Evolutionary conservation across 2,888 invertebrate species (phyloP), one percentile per base, ranked within the genome.

Genomic region (Drosophila neotestacea): DNA sequence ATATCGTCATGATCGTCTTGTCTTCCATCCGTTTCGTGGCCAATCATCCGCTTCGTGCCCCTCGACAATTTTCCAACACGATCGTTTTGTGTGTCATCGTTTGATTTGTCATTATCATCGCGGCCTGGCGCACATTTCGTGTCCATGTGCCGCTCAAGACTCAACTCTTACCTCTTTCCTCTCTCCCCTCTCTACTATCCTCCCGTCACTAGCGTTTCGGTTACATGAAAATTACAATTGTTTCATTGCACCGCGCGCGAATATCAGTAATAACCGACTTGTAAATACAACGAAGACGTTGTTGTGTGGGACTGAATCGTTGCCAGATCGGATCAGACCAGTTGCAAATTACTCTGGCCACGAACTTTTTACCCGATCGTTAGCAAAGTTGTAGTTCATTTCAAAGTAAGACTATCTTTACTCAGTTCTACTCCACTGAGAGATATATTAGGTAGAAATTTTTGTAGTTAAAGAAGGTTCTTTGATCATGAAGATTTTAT

Each of bases 51-150:
- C 68, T 77, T 69, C 67, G 61, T 44, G 58, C 52, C 42, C 61
- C 50, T 64, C 71, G 71, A 78, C 81, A 86, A 88, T 90, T 86
- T 90, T 73, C 77, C 84, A 89, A 79, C 74, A 89, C 89, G 79
- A 90, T 81, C 90, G 83, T 84, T 90, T 90, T 79, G 70, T 87
- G 77, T 90, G 90, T 89, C 89, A 90, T 89, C 90, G 89, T 90
- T 89, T 90, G 90, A 89, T 90, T 90, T 90, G 88, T 90, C 89
- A 90, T 90, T 90, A 90, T 89, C 87, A 80, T 79, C 90, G 89
- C 71, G 75, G 67, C 36, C 63, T 69, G 66, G 64, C 70, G 87
- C 71, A 77, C 89, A 77, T 71, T 87, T 84, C 85, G 87, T 81
- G 88, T 73, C 63, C 67, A 63, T 65, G 62, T 58, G 39, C 54